Base-by-base conservation (phyloP, 2,797 vertebrate species). In the Sebastes dallii region DNA sequence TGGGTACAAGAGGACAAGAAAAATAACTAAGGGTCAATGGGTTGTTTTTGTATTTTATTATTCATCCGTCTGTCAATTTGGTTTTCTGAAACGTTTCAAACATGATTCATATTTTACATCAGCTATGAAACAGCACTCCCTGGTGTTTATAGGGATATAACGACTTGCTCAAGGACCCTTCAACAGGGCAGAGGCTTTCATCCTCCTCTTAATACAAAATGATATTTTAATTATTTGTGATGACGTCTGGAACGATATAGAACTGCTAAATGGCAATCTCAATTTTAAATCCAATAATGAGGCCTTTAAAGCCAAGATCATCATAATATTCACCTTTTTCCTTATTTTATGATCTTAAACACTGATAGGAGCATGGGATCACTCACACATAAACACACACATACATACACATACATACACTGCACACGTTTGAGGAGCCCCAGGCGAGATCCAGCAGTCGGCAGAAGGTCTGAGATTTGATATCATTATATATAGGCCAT, bases 401-500 rank as follows among this genome's bases (percentile, higher is more conserved):
- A 36, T 22, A 32, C 32, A 32, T 32, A 32, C 32, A 11, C 34
- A 34, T 36, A 62, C 11, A 61, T 34, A 58, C 32, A 65, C 11
- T 2, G 10, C 62, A 71, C 25, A 54, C 30, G 39, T 65, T 24
- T 67, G 36, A 59, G 34, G 58, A 62, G 68, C 78, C 66, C 32
- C 39, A 30, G 75, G 62, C 4, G 7, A 71, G n/a, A 76, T 39
- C 29, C 46, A 61, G 50, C 30, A 59, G 50, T 68, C 78, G 72
- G 67, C 72, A 75, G 58, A 52, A 78, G 55, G 30, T 60, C 36
- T 73, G 46, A 61, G 66, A 74, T 69, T 66, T 77, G 62, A 80
- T 80, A 74, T 74, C 32, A 77, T 78, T 34, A 64, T 64, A 71
- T 56, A 39, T 75, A 81, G 69, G 78, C 46, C 81, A 79, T 70